Percentiles rank a stretch among this genome's conserved stretches.
Conservation (phyloP, 2,888 invertebrate species). For the Orthosia gothica region DNA sequence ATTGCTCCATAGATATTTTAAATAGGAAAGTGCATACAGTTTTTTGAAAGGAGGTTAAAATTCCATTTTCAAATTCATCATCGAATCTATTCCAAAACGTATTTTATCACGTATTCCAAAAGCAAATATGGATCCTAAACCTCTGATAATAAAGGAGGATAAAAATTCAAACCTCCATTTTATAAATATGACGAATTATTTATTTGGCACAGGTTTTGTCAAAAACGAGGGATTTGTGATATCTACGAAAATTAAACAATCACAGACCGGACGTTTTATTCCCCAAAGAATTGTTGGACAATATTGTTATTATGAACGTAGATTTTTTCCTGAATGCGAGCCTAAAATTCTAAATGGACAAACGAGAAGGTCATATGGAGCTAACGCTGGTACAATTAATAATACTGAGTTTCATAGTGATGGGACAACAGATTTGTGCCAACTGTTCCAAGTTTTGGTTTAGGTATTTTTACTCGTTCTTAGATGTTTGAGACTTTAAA, state of each 20-base stretch:
- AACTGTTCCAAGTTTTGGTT: background rate
- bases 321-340: constrained; percentile 61
- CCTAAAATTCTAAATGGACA: constrained; percentile 70
- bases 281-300: constrained; percentile 68
- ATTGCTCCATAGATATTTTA: background rate
- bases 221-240: constrained; percentile 45
- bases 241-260: constrained; percentile 60
- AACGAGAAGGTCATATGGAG: constrained; percentile 69
- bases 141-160: constrained; percentile 42
- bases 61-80: constrained; percentile 36
- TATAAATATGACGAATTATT: constrained; percentile 41
- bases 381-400: constrained; percentile 76
- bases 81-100: constrained; percentile 40
- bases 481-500: background rate
- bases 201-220: constrained; percentile 18
- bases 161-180: constrained; percentile 44
- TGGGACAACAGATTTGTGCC: background rate
- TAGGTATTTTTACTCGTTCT: background rate
- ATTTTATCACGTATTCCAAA: constrained; percentile 52
- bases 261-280: constrained; percentile 54
- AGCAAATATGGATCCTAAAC: constrained; percentile 49
- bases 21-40: background rate
- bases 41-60: background rate
- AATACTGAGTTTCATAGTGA: constrained; percentile 60
- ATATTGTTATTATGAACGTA: constrained; percentile 65